Evolutionary conservation across 2,888 invertebrate species (phyloP).

Genomic region (Drosophila fulvimacula): DNA sequence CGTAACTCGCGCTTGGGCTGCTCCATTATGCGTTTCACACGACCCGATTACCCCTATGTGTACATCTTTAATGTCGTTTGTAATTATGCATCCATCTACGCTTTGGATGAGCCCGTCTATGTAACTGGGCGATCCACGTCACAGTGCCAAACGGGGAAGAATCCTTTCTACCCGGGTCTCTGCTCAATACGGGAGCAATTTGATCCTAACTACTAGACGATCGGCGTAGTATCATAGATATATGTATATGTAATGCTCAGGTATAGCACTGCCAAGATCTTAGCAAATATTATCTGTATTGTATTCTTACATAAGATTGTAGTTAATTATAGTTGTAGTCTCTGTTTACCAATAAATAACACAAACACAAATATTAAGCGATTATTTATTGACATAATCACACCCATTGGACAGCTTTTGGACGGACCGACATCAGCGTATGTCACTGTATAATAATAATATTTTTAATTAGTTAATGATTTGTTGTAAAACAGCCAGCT

Average conservation of each 20-base stretch:
- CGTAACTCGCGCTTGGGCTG: slow-evolving; percentile 83
- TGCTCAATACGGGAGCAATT: slow-evolving; percentile 80
- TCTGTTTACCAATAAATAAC: slow-evolving; percentile 54
- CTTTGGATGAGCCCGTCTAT: slow-evolving; percentile 81
- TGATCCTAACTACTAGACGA: slow-evolving; percentile 81
- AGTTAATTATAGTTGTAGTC: slow-evolving; percentile 48
- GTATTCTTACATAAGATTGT: slow-evolving; percentile 55
- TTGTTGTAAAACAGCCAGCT: slow-evolving; percentile 52
- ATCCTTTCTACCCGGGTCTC: slow-evolving; percentile 82
- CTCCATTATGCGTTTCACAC: slow-evolving; percentile 81
- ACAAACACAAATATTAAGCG: slow-evolving; percentile 38
- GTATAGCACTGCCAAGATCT: slow-evolving; percentile 61
- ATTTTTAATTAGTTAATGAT: slow-evolving; percentile 54
- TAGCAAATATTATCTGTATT: slow-evolving; percentile 44
- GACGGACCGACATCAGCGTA: slow-evolving; percentile 25
- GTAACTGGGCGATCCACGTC: slow-evolving; percentile 76
- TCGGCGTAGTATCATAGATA: slow-evolving; percentile 8
- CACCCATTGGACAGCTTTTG: slow-evolving; percentile 26
- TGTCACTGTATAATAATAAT: slow-evolving; percentile 45
- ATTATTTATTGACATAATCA: slow-evolving; percentile 37
- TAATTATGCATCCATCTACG: slow-evolving; percentile 84
- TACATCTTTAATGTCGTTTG: slow-evolving; percentile 83
- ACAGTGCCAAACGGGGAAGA: slow-evolving; percentile 79
- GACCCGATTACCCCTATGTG: slow-evolving; percentile 76
- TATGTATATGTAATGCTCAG: slow-evolving; percentile 46